A percentile compares a stretch with the other conserved stretches of the same genome.
phyloP scores from a whole-genome alignment of 2,888 invertebrate genomes.

The Epirrita christyi region DNA sequence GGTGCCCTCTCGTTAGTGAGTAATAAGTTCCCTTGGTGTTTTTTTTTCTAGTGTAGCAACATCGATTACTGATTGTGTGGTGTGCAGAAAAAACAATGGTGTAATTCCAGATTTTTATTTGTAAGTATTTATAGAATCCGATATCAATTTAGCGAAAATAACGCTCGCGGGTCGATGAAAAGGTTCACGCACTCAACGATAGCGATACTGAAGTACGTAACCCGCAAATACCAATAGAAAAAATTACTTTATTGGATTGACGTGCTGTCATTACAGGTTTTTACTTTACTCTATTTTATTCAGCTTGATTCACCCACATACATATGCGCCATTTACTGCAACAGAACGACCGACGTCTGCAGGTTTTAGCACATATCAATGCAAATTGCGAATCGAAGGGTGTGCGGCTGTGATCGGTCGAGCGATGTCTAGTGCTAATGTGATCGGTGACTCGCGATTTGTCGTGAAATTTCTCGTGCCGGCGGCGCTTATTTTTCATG shows the following conservation, averaged over 20 bases:
- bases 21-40: too few relatives aligned
- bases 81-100: constrained; percentile 82
- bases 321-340: constrained; percentile 81
- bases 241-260: constrained; percentile 63
- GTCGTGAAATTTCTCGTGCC: constrained; percentile 62
- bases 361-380: constrained; percentile 66
- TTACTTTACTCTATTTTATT: constrained; percentile 71
- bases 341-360: constrained; percentile 69
- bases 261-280: constrained; percentile 78
- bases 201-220: constrained; percentile 64
- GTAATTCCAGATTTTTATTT: constrained; percentile 85
- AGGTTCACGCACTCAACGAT: constrained; percentile 54
- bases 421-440: constrained; percentile 44
- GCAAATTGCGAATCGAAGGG: constrained; percentile 54
- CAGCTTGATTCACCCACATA: constrained; percentile 69
- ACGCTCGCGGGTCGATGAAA: constrained; percentile 62
- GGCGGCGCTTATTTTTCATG: constrained; percentile 66
- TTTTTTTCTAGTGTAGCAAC: constrained; percentile 66
- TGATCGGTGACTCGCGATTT: constrained; percentile 52
- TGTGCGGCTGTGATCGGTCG: constrained; percentile 54
- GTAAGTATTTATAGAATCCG: constrained; percentile 84
- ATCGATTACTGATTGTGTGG: constrained; percentile 79
- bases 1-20: too few relatives aligned
- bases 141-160: constrained; percentile 72
- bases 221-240: constrained; percentile 51